Conservation (phyloP, 2,888 invertebrate genomes). For the Drosophila neutralis region DNA sequence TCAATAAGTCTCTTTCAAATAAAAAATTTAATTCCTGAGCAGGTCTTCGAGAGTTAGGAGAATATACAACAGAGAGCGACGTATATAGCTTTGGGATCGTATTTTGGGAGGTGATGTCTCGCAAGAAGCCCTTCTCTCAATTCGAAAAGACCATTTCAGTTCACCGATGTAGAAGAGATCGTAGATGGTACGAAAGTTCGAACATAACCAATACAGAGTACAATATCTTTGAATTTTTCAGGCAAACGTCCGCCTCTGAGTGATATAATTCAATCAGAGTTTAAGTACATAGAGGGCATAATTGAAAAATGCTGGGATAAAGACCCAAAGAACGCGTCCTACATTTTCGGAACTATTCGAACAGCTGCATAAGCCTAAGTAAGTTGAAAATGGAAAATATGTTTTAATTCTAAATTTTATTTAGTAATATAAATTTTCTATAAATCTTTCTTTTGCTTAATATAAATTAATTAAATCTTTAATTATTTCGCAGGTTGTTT, state of each 20-base stretch:
- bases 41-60: no score
- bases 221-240: background rate
- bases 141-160: rapidly evolving
- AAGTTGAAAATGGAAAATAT: background rate
- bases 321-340: background rate
- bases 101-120: background rate
- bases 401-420: background rate
- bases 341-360: background rate
- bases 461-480: background rate
- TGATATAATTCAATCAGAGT: background rate
- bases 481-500: background rate
- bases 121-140: constrained; percentile 9
- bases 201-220: background rate
- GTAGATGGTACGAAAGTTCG: background rate
- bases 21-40: no score
- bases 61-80: no score
- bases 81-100: constrained; percentile 6
- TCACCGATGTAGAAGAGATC: background rate
- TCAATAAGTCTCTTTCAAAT: no score
- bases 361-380: background rate
- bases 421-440: background rate
- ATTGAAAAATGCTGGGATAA: background rate
- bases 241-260: constrained; percentile 4
- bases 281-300: background rate
- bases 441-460: background rate